These are phyloP conservation scores for Maniola hyperantus DNA, from an alignment of 2,888 invertebrate species.

Conservation along the genomic window DNA sequence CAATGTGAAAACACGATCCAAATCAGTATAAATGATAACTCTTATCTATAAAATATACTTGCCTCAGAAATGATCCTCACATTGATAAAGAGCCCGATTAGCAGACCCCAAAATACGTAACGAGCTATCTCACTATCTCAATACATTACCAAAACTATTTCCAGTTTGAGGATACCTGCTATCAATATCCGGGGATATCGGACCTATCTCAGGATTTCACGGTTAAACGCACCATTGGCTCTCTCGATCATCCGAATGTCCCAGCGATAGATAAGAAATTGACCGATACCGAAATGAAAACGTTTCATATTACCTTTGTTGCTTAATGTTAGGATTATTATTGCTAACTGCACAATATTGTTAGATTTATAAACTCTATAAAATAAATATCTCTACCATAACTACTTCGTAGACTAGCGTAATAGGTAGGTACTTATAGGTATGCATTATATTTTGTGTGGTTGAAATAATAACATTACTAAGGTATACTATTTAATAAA, in stretches of 20 bases:
- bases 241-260: conserved; percentile 65
- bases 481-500: too few relatives aligned
- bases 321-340: conserved; percentile 31
- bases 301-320: conserved; percentile 51
- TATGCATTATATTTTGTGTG: too few relatives aligned
- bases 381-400: too few relatives aligned
- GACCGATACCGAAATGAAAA: conserved; percentile 63
- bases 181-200: conserved; percentile 74
- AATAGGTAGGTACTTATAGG: too few relatives aligned
- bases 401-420: too few relatives aligned
- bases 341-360: neutral
- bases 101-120: conserved; percentile 30
- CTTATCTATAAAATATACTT: conserved; percentile 1
- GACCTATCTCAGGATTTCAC: conserved; percentile 77
- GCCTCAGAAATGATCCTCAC: conserved; percentile 1
- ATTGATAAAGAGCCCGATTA: conserved; percentile 33
- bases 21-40: neutral
- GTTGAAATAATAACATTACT: too few relatives aligned
- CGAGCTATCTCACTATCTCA: conserved; percentile 53
- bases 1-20: neutral
- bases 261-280: conserved; percentile 73
- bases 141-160: conserved; percentile 69
- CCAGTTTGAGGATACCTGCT: conserved; percentile 67
- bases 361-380: neutral
- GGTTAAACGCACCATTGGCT: conserved; percentile 76